A percentile compares a stretch with the other conserved stretches of the same genome.
Evolutionary conservation across 2,113 vertebrate genomes (phyloP).

Genomic region (Irena cyanogastra): DNA sequence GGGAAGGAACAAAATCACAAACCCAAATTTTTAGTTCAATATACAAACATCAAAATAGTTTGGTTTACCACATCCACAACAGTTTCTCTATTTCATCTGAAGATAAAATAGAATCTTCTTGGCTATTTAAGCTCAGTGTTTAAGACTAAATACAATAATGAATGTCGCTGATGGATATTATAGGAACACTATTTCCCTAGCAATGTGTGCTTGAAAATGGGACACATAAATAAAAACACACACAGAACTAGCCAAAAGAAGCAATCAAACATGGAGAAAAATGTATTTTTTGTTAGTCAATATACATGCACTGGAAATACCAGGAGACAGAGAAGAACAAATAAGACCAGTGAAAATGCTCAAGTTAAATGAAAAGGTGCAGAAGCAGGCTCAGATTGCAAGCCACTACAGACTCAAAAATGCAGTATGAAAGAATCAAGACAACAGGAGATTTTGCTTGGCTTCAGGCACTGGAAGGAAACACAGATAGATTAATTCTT

Average conservation of each 20-base stretch:
- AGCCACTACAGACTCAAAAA: background rate
- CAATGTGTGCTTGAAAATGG: background rate
- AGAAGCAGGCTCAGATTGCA: background rate
- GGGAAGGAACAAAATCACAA: background rate
- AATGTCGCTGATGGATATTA: fast-evolving
- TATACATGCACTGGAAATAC: background rate
- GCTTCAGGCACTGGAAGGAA: background rate
- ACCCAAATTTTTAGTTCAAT: background rate
- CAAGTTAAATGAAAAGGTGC: background rate
- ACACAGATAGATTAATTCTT: background rate
- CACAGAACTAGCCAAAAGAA: background rate
- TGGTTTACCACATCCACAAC: background rate
- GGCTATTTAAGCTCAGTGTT: background rate
- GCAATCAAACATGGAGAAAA: background rate
- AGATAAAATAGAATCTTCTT: background rate
- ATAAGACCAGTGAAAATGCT: background rate
- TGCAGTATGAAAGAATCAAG: background rate
- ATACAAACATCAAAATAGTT: background rate
- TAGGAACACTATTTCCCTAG: background rate
- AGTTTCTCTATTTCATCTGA: background rate
- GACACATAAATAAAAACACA: background rate
- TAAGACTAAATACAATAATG: background rate
- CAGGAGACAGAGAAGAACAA: background rate
- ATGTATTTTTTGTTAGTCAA: background rate
- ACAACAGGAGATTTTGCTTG: background rate